Base-by-base conservation (phyloP, 2,113 vertebrate species). In the Rhabdomys dilectus region DNA sequence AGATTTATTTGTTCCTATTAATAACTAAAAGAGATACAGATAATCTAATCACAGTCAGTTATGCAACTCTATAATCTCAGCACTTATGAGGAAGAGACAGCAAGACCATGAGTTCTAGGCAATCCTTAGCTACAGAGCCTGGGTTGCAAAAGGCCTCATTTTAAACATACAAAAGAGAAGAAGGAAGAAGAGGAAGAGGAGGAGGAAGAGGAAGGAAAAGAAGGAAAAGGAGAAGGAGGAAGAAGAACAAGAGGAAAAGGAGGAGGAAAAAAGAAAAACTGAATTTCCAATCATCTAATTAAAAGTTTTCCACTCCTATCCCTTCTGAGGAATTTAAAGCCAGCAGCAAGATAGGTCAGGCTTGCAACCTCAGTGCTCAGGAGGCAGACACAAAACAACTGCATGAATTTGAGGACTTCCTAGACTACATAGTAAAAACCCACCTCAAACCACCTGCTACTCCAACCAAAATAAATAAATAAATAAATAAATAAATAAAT, bases 1-100 rank as follows among this genome's bases (percentile, higher is more conserved):
- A 91, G 34, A 78, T 42, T 84, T 92, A 94, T 29, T 53, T 88
- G 91, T 48, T 91, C 19, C 84, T 82, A 92, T 31, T 91, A 91
- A 72, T 88, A 94, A 76, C n/a, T 60, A 93, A 94, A 94, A 81
- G 53, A 95, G 9, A 87, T 51, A 77, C 3, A 31, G 1, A 92
- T 89, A 91, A 64, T 73, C 70, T 92, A 96, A 92, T 60, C 72
- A 78, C 34, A 91, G 68, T 5, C n/a, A 73, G 24, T 4, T 72
- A 68, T 42, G 9, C 26, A 60, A 11, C 26, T 48, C 68, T 58
- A 19, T 39, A 19, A 42, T 56, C 53, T 31, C n/a, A 58, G 53
- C 26, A 89, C 24, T 89, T 73, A n/a, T 6, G 22, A 88, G 5
- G 51, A 24, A 19, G 31, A 73, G 8, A 24, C 51, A 73, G 36